Evolutionary conservation across 2,797 vertebrate species (phyloP).

Genomic region (Sebastes cheni): DNA sequence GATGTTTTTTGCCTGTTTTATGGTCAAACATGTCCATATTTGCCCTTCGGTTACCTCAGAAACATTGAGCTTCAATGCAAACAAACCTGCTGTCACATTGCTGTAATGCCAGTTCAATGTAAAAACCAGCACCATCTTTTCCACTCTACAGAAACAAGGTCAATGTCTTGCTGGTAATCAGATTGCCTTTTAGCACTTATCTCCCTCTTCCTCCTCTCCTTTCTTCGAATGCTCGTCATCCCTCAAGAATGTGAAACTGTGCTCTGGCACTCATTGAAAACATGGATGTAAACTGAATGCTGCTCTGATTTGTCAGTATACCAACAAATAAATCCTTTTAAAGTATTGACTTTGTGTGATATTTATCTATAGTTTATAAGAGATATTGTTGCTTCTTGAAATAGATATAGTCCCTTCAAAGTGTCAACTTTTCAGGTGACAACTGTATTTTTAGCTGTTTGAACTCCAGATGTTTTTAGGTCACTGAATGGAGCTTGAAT

Average conservation of each 20-base stretch:
- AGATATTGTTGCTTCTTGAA: neutral
- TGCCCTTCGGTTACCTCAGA: neutral
- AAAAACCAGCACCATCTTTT: neutral
- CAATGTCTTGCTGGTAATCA: slow-evolving; percentile 15
- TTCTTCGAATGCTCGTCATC: slow-evolving; percentile 8
- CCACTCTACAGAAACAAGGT: neutral
- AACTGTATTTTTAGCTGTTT: neutral
- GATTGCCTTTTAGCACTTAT: slow-evolving; percentile 56
- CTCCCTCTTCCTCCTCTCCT: neutral
- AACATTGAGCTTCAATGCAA: neutral
- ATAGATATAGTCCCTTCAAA: neutral
- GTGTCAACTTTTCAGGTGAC: neutral
- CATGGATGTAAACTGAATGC: slow-evolving; percentile 20
- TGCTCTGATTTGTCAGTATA: slow-evolving; percentile 36
- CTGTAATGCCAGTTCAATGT: neutral
- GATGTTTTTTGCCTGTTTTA: neutral
- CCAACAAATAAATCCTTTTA: slow-evolving; percentile 58
- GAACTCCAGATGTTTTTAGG: neutral
- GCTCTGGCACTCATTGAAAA: slow-evolving; percentile 21
- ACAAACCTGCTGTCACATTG: neutral
- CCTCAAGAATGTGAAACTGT: slow-evolving; percentile 66
- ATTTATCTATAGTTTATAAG: neutral
- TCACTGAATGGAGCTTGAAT: neutral
- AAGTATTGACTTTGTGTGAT: slow-evolving; percentile 14
- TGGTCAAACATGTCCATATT: neutral